Evolutionary conservation across 2,113 vertebrate genomes (phyloP).

Genomic region (Cepphus grylle): DNA sequence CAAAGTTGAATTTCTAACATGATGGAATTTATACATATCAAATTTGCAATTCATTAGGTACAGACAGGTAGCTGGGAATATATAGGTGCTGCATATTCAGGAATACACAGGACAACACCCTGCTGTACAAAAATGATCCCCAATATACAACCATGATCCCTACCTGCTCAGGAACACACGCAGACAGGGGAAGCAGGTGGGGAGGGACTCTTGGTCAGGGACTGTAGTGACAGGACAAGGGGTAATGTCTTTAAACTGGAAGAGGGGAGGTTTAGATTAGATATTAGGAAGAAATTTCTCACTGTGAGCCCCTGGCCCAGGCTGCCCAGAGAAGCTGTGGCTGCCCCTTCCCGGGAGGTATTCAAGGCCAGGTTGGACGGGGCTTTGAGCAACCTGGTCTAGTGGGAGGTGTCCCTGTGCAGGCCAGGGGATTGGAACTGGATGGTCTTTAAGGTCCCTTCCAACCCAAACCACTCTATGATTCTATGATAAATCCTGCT

Average conservation of each 20-base stretch:
- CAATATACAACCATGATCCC: rapidly evolving
- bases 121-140: background rate
- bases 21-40: background rate
- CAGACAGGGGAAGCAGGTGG: background rate
- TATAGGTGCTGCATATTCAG: background rate
- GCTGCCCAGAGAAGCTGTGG: background rate
- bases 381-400: background rate
- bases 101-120: background rate
- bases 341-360: background rate
- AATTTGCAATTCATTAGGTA: background rate
- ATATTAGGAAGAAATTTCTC: background rate
- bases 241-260: background rate
- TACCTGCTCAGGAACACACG: background rate
- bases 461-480: background rate
- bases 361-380: background rate
- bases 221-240: background rate
- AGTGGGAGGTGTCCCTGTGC: background rate
- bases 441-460: background rate
- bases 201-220: background rate
- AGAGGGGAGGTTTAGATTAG: background rate
- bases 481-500: background rate
- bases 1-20: background rate
- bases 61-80: background rate
- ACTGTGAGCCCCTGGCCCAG: background rate
- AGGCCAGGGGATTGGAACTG: background rate